A percentile compares a stretch with the other conserved stretches of the same genome.
phyloP scores from a whole-genome alignment of 2,888 invertebrate genomes.

The Panopea generosa region DNA sequence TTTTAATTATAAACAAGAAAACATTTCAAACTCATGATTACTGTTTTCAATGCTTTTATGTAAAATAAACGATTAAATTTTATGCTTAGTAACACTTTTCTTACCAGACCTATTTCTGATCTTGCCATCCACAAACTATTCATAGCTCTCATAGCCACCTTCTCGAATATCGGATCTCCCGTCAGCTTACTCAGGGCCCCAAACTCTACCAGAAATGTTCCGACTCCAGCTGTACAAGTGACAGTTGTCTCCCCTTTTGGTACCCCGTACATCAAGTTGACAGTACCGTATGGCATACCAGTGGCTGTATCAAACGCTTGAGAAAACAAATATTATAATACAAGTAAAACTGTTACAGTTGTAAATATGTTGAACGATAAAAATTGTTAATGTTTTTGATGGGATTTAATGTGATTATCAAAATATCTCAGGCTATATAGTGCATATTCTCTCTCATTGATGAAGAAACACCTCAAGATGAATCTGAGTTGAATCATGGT shows the following conservation, averaged over 20 bases:
- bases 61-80: no score
- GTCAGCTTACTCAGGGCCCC: conserved; percentile 96
- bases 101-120: conserved; percentile 90
- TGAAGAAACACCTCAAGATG: no score
- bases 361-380: background rate
- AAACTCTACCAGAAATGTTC: conserved; percentile 98
- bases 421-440: no score
- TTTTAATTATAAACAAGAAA: no score
- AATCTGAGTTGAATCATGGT: no score
- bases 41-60: no score
- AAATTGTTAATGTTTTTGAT: no score
- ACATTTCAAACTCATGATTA: no score
- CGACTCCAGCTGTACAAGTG: conserved; percentile 99
- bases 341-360: no score
- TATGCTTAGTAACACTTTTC: no score
- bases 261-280: conserved; percentile 95
- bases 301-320: conserved; percentile 86
- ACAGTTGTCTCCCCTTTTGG: conserved; percentile 97
- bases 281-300: conserved; percentile 99
- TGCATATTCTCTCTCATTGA: no score
- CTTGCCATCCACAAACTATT: conserved; percentile 94
- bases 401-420: no score
- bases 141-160: conserved; percentile 94
- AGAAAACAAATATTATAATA: conserved; percentile 32
- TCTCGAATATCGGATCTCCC: conserved; percentile 95